Percentiles rank a stretch among this genome's conserved stretches.
Conservation (phyloP, 2,888 invertebrate species). For the Craniophora ligustri region DNA sequence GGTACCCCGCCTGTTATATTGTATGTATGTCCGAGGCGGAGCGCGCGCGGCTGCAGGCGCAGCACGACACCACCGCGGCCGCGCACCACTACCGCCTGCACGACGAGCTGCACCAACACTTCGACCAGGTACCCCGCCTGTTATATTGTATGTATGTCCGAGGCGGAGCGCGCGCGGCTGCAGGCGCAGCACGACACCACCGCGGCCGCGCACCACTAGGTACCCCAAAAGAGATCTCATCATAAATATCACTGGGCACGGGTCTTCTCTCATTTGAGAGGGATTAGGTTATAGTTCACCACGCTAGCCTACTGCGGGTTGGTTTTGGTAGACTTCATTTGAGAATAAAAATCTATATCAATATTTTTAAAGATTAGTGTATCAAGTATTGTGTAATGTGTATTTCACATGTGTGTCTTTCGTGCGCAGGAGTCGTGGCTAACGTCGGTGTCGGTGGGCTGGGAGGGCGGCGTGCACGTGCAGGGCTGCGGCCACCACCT, state of each 20-base stretch:
- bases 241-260: too few relatives aligned
- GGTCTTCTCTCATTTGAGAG: too few relatives aligned
- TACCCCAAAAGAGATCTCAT: too few relatives aligned
- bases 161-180: constrained; percentile 69
- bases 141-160: too few relatives aligned
- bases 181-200: constrained; percentile 88
- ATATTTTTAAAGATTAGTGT: too few relatives aligned
- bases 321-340: too few relatives aligned
- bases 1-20: constrained; percentile 15
- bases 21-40: too few relatives aligned
- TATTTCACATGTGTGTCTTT: background rate
- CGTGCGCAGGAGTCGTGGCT: constrained; percentile 92
- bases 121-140: constrained; percentile 74
- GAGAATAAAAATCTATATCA: too few relatives aligned
- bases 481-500: constrained; percentile 99
- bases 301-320: too few relatives aligned
- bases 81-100: constrained; percentile 93
- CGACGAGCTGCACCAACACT: constrained; percentile 93
- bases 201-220: constrained; percentile 93
- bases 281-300: too few relatives aligned
- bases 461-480: constrained; percentile 97
- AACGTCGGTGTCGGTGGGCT: constrained; percentile 92
- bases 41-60: constrained; percentile 76
- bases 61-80: constrained; percentile 90
- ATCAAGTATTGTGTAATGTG: too few relatives aligned